phyloP scores from a whole-genome alignment of 1,140 invertebrate genomes.

The Lepidurus arcticus region DNA sequence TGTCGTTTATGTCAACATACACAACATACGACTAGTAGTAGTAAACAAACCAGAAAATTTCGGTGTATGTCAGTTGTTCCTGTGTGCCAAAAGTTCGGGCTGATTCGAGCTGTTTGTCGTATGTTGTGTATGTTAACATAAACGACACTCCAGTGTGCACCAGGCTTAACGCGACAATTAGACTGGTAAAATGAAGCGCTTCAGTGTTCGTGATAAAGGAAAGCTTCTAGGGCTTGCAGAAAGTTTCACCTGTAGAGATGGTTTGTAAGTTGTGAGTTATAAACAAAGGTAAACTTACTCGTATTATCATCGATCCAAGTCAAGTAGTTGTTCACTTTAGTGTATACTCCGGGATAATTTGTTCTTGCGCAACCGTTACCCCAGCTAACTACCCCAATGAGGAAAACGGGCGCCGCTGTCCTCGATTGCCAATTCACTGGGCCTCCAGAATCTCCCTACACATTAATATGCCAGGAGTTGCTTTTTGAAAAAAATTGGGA shows the following conservation, averaged over 20 bases:
- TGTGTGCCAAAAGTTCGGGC: no score
- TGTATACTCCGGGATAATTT: constrained; percentile 57
- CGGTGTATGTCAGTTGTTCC: no score
- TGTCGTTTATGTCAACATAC: no score
- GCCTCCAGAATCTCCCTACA: constrained; percentile 28
- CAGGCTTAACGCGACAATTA: no score
- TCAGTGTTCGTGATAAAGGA: no score
- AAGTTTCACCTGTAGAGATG: neutral
- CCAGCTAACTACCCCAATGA: constrained; percentile 45
- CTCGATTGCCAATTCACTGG: constrained; percentile 26
- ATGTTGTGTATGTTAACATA: no score
- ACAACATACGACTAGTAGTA: no score
- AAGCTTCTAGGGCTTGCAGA: neutral
- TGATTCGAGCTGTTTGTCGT: no score
- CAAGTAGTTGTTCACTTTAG: constrained; percentile 52
- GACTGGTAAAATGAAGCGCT: no score
- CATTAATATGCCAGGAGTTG: constrained; percentile 29
- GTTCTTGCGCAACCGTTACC: constrained; percentile 58
- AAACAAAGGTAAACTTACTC: constrained; percentile 23
- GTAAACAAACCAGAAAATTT: no score
- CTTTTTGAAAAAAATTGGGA: neutral
- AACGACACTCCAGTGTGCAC: no score
- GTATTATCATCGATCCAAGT: constrained; percentile 53
- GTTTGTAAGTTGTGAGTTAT: neutral
- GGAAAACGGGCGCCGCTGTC: neutral